phyloP scores from a whole-genome alignment of 2,797 vertebrate genomes.

The Brachyalestes nurse region DNA sequence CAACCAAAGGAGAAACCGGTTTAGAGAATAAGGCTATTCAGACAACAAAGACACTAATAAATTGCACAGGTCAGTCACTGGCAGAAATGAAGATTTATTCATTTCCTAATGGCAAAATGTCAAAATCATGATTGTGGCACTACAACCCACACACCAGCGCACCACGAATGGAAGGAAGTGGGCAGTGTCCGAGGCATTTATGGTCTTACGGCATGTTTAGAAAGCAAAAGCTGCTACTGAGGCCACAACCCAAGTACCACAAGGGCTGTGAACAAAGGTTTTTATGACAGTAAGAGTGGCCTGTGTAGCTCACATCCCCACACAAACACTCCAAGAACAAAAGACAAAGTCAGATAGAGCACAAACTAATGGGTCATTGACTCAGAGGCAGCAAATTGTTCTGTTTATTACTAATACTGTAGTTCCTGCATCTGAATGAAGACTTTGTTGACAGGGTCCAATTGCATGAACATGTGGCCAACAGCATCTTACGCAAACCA shows the following conservation, averaged over 20 bases:
- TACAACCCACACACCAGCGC: not conserved
- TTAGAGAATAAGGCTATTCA: too few species aligned
- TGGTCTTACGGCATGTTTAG: slow-evolving; percentile 51
- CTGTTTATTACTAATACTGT: slow-evolving; percentile 10
- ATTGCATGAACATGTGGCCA: not conserved
- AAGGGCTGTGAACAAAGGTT: slow-evolving; percentile 46
- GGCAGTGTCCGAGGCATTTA: slow-evolving; percentile 19
- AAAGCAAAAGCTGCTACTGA: slow-evolving; percentile 39
- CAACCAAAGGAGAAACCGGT: not conserved
- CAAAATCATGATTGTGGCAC: slow-evolving; percentile 1
- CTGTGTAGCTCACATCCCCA: slow-evolving; percentile 32
- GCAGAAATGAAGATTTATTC: not conserved
- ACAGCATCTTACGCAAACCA: not conserved
- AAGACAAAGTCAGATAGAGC: slow-evolving; percentile 33
- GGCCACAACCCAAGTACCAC: slow-evolving; percentile 33
- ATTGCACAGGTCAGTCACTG: not conserved
- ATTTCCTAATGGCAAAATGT: not conserved
- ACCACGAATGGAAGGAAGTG: slow-evolving; percentile 36
- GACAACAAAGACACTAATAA: not conserved
- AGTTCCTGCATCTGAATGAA: slow-evolving; percentile 2
- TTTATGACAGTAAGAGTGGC: slow-evolving; percentile 42
- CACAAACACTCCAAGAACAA: slow-evolving; percentile 45
- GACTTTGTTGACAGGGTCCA: not conserved
- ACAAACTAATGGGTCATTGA: slow-evolving; percentile 23
- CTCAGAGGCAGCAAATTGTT: slow-evolving; percentile 21